These are phyloP conservation scores for Columbina picui DNA, from an alignment of 2,113 vertebrate genomes.

Conservation along the genomic window DNA sequence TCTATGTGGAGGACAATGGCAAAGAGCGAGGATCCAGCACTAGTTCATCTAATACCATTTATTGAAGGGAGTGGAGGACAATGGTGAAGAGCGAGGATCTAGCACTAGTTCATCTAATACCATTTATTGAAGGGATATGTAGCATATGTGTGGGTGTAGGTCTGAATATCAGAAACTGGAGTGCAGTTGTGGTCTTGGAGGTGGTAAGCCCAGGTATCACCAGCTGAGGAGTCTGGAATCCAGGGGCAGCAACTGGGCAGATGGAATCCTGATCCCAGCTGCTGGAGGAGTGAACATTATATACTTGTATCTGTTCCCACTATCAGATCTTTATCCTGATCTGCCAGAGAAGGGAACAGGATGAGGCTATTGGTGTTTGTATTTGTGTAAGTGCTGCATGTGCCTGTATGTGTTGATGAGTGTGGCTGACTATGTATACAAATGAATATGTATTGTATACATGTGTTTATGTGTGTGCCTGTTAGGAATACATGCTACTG, in stretches of 20 bases:
- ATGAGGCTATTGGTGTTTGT: background rate
- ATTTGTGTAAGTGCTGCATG: background rate
- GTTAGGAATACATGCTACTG: background rate
- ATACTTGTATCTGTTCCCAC: background rate
- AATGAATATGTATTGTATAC: background rate
- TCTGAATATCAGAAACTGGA: background rate
- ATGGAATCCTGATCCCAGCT: background rate
- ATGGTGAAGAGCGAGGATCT: fast-evolving
- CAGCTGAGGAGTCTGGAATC: background rate
- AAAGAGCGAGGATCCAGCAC: fast-evolving
- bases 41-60: fast-evolving
- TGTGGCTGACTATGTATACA: background rate
- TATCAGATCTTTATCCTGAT: background rate
- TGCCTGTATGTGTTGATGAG: background rate
- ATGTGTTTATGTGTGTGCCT: background rate
- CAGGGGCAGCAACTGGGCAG: background rate
- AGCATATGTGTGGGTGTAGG: background rate
- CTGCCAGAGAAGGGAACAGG: background rate
- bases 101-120: background rate
- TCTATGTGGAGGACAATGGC: fast-evolving
- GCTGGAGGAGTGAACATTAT: background rate
- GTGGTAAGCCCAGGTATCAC: too few relatives aligned
- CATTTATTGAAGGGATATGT: fast-evolving
- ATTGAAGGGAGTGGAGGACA: background rate
- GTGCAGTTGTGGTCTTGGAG: background rate